Evolutionary conservation across 2,888 invertebrate species (phyloP).

Genomic region (Chrysina gloriosa): DNA sequence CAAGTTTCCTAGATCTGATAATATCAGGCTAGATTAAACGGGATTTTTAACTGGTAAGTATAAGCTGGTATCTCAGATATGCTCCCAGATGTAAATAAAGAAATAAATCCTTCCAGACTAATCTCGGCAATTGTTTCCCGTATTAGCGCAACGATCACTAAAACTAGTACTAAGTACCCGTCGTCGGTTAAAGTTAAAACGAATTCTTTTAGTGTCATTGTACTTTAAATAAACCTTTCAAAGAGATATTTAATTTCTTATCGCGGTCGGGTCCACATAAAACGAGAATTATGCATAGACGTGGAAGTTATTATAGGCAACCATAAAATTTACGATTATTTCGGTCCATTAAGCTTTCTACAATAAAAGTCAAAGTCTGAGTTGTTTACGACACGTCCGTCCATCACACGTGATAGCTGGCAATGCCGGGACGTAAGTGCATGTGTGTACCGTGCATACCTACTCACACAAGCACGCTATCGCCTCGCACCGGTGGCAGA

Average conservation of each 20-base stretch:
- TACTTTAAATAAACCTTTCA: conserved; percentile 42
- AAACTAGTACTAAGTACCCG: background rate
- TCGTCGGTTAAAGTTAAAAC: conserved; percentile 5
- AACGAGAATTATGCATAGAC: conserved; percentile 50
- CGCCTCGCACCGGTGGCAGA: background rate
- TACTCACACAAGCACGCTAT: background rate
- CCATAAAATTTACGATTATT: conserved; percentile 59
- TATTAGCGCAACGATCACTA: background rate
- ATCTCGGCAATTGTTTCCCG: too few species aligned
- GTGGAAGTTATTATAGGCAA: conserved; percentile 51
- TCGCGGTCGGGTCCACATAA: conserved; percentile 42
- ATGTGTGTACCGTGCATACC: conserved; percentile 1
- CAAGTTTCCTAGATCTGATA: too few species aligned
- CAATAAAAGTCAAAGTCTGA: conserved; percentile 57
- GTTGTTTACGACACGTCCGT: conserved; percentile 56
- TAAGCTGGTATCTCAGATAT: too few species aligned
- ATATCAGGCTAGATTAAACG: too few species aligned
- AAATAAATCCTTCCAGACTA: too few species aligned
- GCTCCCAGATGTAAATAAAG: too few species aligned
- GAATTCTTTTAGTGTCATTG: conserved; percentile 39
- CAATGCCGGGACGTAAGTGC: conserved; percentile 19
- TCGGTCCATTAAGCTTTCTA: conserved; percentile 57
- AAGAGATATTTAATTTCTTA: conserved; percentile 42
- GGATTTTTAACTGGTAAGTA: too few species aligned
- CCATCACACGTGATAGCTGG: conserved; percentile 50